Evolutionary conservation across 2,113 vertebrate genomes (phyloP).

Genomic region (Lepus europaeus): DNA sequence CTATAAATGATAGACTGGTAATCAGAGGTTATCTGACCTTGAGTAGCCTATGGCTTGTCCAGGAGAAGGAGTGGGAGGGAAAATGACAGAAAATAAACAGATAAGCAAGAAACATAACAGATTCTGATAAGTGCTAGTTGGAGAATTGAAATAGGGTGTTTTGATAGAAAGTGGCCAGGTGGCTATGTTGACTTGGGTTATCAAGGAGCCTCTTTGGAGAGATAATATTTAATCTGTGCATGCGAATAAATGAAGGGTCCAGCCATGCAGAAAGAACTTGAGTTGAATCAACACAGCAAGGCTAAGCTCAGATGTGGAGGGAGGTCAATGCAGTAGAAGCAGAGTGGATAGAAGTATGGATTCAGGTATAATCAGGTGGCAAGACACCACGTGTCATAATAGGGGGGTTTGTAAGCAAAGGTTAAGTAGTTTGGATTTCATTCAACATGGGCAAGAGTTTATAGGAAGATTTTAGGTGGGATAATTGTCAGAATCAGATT

Average conservation of each 20-base stretch:
- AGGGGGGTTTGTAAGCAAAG: background rate
- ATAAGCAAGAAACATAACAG: background rate
- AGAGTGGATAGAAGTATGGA: background rate
- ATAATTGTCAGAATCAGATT: background rate
- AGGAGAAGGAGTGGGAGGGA: background rate
- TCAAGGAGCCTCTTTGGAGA: background rate
- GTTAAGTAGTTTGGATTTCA: background rate
- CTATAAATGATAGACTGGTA: background rate
- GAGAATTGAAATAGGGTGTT: background rate
- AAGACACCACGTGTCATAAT: background rate
- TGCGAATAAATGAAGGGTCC: background rate
- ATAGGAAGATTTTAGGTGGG: background rate
- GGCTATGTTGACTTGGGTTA: background rate
- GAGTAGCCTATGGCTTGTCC: background rate
- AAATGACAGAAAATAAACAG: constrained; percentile 27
- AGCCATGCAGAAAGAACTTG: background rate
- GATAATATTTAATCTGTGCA: background rate
- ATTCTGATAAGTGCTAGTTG: background rate
- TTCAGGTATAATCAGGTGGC: background rate
- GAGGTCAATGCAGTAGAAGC: background rate
- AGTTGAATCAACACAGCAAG: background rate
- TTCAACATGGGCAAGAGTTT: background rate
- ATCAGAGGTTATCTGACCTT: background rate
- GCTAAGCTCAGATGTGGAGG: background rate
- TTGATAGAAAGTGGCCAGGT: background rate